phyloP scores from a whole-genome alignment of 2,797 vertebrate genomes.

The Selene dorsalis region DNA sequence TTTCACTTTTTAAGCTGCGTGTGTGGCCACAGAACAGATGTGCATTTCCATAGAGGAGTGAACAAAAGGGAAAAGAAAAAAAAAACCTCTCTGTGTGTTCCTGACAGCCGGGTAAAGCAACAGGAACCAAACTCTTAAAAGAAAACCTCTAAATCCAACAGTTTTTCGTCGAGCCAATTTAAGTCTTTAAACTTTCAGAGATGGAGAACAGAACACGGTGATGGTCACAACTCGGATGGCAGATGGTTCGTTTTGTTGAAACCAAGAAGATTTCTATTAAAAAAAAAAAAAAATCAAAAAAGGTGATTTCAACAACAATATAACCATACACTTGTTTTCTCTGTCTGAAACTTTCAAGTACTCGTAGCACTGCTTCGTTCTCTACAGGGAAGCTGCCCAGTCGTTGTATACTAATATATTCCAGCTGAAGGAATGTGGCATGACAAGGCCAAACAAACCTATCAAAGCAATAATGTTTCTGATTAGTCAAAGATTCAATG shows the following conservation, averaged over 20 bases:
- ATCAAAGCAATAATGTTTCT: constrained; percentile 15
- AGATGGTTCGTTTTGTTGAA: constrained; percentile 26
- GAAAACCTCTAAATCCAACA: constrained; percentile 40
- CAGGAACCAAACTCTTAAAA: constrained; percentile 56
- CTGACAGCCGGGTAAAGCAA: constrained; percentile 64
- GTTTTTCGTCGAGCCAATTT: background rate
- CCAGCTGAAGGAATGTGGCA: background rate
- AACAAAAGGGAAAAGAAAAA: constrained; percentile 70
- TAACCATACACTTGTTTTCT: background rate
- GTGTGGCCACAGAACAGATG: constrained; percentile 77
- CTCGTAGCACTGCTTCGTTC: background rate
- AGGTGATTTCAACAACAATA: constrained; percentile 15
- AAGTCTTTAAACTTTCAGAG: constrained; percentile 14
- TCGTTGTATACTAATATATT: background rate
- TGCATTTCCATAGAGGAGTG: constrained; percentile 71
- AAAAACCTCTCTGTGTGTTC: constrained; percentile 54
- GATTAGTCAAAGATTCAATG: constrained; percentile 12
- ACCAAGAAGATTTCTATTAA: constrained; percentile 7
- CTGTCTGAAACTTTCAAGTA: background rate
- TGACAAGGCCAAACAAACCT: constrained; percentile 1
- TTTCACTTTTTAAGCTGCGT: constrained; percentile 52
- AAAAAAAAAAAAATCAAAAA: constrained; percentile 7
- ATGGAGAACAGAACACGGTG: constrained; percentile 14
- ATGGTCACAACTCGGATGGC: constrained; percentile 9
- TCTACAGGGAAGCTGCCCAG: background rate